Evolutionary conservation across 2,113 vertebrate genomes (phyloP).

Genomic region (Mormyrus iriodes): DNA sequence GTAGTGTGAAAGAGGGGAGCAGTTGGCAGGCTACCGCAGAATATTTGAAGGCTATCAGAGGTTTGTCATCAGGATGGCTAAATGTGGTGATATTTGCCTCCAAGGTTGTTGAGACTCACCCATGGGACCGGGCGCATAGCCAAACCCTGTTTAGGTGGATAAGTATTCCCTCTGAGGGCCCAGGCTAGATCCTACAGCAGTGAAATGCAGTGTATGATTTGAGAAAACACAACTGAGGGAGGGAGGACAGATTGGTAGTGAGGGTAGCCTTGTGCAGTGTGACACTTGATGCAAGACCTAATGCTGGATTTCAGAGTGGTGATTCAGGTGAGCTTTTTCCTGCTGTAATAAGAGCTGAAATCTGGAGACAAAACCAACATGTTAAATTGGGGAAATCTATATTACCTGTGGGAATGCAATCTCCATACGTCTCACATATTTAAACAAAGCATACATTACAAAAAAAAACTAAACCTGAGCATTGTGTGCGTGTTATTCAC

Average conservation of each 20-base stretch:
- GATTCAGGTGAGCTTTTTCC: neutral
- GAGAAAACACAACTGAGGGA: neutral
- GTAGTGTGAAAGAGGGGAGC: no score
- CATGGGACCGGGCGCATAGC: neutral
- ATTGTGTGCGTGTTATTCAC: neutral
- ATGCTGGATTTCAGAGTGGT: neutral
- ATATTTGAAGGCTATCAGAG: neutral
- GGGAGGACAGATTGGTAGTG: neutral
- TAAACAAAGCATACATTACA: neutral
- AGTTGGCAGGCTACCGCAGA: neutral
- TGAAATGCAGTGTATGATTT: neutral
- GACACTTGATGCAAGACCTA: neutral
- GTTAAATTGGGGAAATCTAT: neutral
- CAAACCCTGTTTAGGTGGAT: neutral
- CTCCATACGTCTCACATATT: neutral
- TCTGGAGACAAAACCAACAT: neutral
- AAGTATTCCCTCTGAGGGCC: neutral
- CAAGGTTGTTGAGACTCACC: neutral
- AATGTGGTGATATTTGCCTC: neutral
- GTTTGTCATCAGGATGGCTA: neutral
- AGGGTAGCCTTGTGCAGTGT: neutral
- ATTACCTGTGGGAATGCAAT: neutral
- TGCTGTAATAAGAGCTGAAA: neutral
- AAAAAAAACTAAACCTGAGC: neutral
- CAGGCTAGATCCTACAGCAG: neutral